phyloP scores from a whole-genome alignment of 2,888 invertebrate species.

The Chymomyza caudatula region DNA sequence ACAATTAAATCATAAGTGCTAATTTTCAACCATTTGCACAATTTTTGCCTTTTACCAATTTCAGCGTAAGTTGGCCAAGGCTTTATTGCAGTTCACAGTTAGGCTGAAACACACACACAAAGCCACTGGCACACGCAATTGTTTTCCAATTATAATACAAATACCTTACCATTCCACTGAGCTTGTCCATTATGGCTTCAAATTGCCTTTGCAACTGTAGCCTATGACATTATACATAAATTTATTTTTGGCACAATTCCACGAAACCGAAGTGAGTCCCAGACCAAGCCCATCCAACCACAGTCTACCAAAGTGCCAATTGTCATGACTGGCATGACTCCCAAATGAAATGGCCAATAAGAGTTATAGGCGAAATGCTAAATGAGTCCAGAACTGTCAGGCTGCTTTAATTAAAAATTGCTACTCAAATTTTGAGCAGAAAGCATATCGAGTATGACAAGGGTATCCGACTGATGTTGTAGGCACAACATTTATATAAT shows the following conservation, averaged over 20 bases:
- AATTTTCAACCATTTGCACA: neutral
- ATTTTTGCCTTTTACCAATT: neutral
- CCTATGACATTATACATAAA: neutral
- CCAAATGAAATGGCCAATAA: neutral
- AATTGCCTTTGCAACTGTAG: neutral
- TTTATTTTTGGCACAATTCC: neutral
- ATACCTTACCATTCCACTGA: neutral
- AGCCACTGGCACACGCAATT: neutral
- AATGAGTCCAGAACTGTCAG: constrained; percentile 9
- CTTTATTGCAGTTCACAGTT: neutral
- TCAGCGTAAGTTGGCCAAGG: neutral
- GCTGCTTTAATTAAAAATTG: no score
- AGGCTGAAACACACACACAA: neutral
- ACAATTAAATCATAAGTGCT: neutral
- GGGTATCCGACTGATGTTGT: no score
- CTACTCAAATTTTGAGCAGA: constrained; percentile 18
- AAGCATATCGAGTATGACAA: no score
- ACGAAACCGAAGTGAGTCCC: neutral
- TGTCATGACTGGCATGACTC: neutral
- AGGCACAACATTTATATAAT: no score
- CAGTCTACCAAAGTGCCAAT: neutral
- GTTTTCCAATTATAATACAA: neutral
- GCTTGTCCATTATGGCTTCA: neutral
- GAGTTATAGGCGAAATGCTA: neutral
- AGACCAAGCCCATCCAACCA: neutral